These are phyloP conservation scores for Porites lobata DNA, from an alignment of 92 coral and sea anemone genomes.

Conservation along the genomic window DNA sequence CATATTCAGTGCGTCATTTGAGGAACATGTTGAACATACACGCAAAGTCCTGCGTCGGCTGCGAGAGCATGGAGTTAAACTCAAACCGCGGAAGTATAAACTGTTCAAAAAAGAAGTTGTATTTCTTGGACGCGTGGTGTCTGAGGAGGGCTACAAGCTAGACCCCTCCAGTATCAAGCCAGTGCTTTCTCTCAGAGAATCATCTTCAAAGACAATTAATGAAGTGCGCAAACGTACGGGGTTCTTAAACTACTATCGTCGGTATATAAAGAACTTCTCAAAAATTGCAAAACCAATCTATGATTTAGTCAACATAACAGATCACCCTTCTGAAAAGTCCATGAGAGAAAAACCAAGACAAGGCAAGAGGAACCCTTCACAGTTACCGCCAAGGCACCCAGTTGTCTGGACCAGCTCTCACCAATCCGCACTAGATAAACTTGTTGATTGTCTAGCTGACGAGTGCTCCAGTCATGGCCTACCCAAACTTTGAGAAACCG, in stretches of 20 bases:
- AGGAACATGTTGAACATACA: constrained; percentile 61
- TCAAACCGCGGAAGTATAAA: not conserved
- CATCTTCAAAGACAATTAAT: constrained; percentile 67
- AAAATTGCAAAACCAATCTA: constrained; percentile 58
- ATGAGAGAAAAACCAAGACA: constrained; percentile 12
- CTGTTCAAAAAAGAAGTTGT: constrained; percentile 60
- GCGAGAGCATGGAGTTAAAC: constrained; percentile 62
- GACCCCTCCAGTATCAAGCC: constrained; percentile 65
- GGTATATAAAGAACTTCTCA: constrained; percentile 61
- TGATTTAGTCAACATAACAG: constrained; percentile 45
- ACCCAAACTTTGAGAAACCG: constrained; percentile 45
- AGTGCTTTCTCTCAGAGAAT: constrained; percentile 54
- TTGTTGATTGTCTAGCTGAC: constrained; percentile 28
- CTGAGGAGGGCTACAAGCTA: constrained; percentile 51
- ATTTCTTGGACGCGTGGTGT: constrained; percentile 70
- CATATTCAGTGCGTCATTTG: constrained; percentile 23
- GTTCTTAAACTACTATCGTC: constrained; percentile 66
- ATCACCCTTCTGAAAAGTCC: not conserved
- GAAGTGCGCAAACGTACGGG: constrained; percentile 74
- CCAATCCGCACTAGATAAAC: constrained; percentile 58
- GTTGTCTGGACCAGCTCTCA: constrained; percentile 5
- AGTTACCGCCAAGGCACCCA: constrained; percentile 59
- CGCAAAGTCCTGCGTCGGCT: constrained; percentile 56
- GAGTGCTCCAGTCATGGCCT: constrained; percentile 63
- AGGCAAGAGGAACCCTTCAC: constrained; percentile 22